Evolutionary conservation across 2,113 vertebrate species (phyloP).

Genomic region (Anolis sagrei): DNA sequence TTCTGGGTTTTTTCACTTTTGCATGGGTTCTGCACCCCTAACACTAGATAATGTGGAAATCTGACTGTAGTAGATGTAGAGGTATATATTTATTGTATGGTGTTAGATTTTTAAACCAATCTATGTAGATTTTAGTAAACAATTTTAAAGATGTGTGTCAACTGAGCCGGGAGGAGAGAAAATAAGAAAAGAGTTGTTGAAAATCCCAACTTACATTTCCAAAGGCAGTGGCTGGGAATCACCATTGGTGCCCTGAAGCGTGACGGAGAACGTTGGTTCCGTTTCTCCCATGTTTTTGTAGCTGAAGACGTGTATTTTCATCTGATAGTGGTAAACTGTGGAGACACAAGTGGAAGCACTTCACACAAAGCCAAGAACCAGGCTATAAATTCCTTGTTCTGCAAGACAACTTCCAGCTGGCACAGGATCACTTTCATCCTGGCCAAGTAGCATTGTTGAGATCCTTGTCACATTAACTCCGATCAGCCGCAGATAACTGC

Average conservation of each 20-base stretch:
- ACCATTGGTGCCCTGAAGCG: conserved; percentile 82
- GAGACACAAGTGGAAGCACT: conserved; percentile 36
- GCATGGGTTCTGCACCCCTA: too few species aligned
- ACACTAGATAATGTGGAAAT: too few species aligned
- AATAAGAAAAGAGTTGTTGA: not conserved
- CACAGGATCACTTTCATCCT: not conserved
- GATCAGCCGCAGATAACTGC: too few species aligned
- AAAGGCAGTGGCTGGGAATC: conserved; percentile 82
- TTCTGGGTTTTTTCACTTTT: too few species aligned
- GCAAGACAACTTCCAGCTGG: accelerated
- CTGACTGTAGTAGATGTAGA: too few species aligned
- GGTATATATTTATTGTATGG: too few species aligned
- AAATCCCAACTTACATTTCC: conserved; percentile 83
- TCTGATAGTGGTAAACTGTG: conserved; percentile 95
- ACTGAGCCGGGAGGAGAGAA: too few species aligned
- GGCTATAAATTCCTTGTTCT: accelerated
- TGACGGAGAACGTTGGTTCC: conserved; percentile 85
- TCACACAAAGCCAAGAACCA: not conserved
- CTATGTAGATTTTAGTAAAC: too few species aligned
- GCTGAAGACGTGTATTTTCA: conserved; percentile 97
- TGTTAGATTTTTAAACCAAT: too few species aligned
- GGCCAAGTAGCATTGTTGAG: accelerated
- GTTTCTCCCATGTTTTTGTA: conserved; percentile 76
- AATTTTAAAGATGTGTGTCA: too few species aligned
- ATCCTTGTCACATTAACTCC: not conserved